A percentile compares a stretch with the other conserved stretches of the same genome.
Evolutionary conservation across 2,113 vertebrate genomes (phyloP).

Genomic region (Boulengeromyrus knoepffleri): DNA sequence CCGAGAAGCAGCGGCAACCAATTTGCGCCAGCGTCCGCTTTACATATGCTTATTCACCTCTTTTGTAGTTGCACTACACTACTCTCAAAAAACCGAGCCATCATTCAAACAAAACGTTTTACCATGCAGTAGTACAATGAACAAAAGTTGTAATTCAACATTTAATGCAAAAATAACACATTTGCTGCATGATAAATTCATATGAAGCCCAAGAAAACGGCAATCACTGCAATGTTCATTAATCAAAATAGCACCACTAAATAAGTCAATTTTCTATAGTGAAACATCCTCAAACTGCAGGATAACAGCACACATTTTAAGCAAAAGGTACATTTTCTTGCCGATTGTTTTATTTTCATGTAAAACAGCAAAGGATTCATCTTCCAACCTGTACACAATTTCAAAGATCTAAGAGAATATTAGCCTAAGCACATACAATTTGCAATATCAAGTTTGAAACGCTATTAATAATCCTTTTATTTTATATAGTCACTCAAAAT

Average conservation of each 20-base stretch:
- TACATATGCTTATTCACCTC: background rate
- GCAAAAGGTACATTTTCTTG: background rate
- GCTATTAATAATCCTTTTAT: background rate
- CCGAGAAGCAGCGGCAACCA: too few relatives aligned
- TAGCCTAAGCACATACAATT: background rate
- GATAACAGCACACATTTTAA: background rate
- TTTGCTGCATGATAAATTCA: background rate
- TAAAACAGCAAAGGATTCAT: background rate
- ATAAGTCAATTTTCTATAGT: background rate
- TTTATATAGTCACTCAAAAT: background rate
- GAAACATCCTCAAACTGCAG: background rate
- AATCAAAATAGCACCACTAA: background rate
- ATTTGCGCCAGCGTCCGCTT: too few relatives aligned
- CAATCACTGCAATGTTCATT: background rate
- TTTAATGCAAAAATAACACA: background rate
- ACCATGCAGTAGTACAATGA: too few relatives aligned
- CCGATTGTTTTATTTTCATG: background rate
- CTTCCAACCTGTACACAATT: background rate
- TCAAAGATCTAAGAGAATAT: background rate
- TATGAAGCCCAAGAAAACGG: background rate
- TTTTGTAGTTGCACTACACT: background rate
- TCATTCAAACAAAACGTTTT: background rate
- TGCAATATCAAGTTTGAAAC: background rate
- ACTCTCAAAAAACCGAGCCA: background rate
- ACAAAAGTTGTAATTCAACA: background rate